Evolutionary conservation across 1,140 invertebrate species (phyloP), one percentile per base, ranked within the genome.

Genomic region (Drosophila suzukii): DNA sequence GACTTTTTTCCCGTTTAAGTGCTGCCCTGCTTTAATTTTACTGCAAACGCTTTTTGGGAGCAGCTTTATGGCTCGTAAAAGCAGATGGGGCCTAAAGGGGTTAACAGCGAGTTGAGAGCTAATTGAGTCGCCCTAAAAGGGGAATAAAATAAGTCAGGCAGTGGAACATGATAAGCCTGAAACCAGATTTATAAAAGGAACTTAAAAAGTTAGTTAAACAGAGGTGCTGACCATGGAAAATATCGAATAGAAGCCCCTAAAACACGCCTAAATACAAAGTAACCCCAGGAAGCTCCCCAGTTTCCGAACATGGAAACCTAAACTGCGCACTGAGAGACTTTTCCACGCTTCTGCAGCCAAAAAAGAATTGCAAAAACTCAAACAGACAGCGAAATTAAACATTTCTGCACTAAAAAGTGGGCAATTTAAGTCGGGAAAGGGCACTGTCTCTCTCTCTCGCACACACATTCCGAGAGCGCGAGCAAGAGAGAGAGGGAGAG

Each of bases 391-490:
- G 68, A 66, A 70, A 86, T 86, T 86, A 81, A 86, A 86, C 82
- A 86, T 86, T 86, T 86, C 78, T 86, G 82, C 82, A 86, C 78
- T 86, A 81, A 86, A 81, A 86, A 81, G 66, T 86, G 68, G 67
- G 70, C 78, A 81, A 81, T 86, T 86, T 86, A 86, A 86, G 70
- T 75, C 66, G 61, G 73, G 77, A 44, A 51, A 51, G 65, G 46
- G 36, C 34, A n/a, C 32, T 34, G 32, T 65, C 46, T 51, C 47
- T 57, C 59, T 54, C 73, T 68, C 63, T 66, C 63, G 72, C 78
- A 60, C 62, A 56, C 47, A 60, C 67, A 71, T 32, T 32, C 61
- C 20, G n/a, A 38, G 51, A 47, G 46, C 43, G 41, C 47, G 41
- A 13, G 32, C 62, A 39, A 15, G 51, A 58, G 43, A n/a, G 32